A percentile compares a stretch with the other conserved stretches of the same genome.
Evolutionary conservation across 2,797 vertebrate species (phyloP).

Genomic region (Alosa sapidissima): DNA sequence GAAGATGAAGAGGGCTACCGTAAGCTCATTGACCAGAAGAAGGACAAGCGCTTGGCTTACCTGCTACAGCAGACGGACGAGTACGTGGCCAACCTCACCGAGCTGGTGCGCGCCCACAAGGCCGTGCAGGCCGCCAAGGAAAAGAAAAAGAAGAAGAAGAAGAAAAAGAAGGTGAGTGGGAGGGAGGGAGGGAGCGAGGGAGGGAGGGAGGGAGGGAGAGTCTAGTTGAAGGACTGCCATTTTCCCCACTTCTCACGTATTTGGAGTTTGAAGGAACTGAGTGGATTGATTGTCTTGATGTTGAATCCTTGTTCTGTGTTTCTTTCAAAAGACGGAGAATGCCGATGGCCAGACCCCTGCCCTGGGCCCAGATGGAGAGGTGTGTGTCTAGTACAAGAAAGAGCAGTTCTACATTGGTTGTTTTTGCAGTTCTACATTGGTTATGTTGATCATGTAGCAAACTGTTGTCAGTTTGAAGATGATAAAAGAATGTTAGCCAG

Average conservation of each 20-base stretch:
- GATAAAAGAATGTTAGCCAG: neutral
- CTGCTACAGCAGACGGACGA: slow-evolving; percentile 96
- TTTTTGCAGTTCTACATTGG: neutral
- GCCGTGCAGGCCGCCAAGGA: slow-evolving; percentile 93
- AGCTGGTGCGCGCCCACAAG: slow-evolving; percentile 94
- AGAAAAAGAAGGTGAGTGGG: slow-evolving; percentile 71
- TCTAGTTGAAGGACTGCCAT: neutral
- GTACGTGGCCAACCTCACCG: slow-evolving; percentile 95
- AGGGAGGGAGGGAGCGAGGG: neutral
- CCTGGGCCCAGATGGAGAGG: slow-evolving; percentile 92
- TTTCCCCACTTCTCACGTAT: neutral
- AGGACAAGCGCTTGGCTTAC: slow-evolving; percentile 96
- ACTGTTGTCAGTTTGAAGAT: neutral
- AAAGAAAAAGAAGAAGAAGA: slow-evolving; percentile 95
- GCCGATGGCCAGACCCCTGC: slow-evolving; percentile 77
- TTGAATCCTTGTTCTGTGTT: neutral
- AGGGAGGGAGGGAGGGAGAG: too few species aligned
- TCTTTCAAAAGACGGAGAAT: slow-evolving; percentile 83
- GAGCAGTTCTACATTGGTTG: neutral
- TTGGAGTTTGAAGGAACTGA: neutral
- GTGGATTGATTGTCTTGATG: neutral
- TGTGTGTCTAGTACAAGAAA: too few species aligned
- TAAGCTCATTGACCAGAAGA: slow-evolving; percentile 97
- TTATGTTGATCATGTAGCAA: neutral
- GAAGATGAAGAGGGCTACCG: slow-evolving; percentile 96